These are phyloP conservation scores for Glomeris maerens DNA, from an alignment of 1,140 invertebrate species.

Conservation along the genomic window DNA sequence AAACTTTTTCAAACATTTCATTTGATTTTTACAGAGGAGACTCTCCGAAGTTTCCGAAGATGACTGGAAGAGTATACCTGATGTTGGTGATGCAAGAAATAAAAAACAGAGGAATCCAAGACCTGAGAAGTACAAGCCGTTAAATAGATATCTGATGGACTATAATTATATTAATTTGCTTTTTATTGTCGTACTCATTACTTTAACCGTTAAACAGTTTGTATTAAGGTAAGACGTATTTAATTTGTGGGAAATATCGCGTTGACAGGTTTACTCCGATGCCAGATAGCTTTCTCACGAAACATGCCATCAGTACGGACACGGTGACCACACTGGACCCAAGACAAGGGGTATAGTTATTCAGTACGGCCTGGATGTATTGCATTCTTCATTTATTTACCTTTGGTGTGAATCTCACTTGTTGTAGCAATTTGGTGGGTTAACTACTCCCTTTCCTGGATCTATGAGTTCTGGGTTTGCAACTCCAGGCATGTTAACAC, in stretches of 20 bases:
- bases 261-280: slow-evolving; percentile 72
- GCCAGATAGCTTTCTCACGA: slow-evolving; percentile 87
- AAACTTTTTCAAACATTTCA: neutral
- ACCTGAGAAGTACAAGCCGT: slow-evolving; percentile 56
- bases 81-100: slow-evolving; percentile 98
- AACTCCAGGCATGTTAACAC: slow-evolving; percentile 45
- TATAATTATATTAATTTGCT: neutral
- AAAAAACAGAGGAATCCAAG: slow-evolving; percentile 88
- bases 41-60: slow-evolving; percentile 66
- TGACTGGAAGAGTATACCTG: slow-evolving; percentile 93
- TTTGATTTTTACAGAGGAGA: slow-evolving; percentile 43
- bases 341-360: too few relatives aligned
- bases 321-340: slow-evolving; percentile 68
- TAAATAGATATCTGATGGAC: slow-evolving; percentile 2
- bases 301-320: slow-evolving; percentile 70
- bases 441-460: slow-evolving; percentile 22
- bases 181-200: neutral
- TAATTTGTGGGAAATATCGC: too few relatives aligned
- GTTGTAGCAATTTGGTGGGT: slow-evolving; percentile 13
- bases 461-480: slow-evolving; percentile 18
- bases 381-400: slow-evolving; percentile 7
- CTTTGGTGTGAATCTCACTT: slow-evolving; percentile 8
- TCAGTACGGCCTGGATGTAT: too few relatives aligned
- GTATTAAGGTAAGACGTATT: too few relatives aligned
- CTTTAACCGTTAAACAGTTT: slow-evolving; percentile 11